Evolutionary conservation across 2,797 vertebrate genomes (phyloP).

Genomic region (Melanotaenia trifasciata): DNA sequence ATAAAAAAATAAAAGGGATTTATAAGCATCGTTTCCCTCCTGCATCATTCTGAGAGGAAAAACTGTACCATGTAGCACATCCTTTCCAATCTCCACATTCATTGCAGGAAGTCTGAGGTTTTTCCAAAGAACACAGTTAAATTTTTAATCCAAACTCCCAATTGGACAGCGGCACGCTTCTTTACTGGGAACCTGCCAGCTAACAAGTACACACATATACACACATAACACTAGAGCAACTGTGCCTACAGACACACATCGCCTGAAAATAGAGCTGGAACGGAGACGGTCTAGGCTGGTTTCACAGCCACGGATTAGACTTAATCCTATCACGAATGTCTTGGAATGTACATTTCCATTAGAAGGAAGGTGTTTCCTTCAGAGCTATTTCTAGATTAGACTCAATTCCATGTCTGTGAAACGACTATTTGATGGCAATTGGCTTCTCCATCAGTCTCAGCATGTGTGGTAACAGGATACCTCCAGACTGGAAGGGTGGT

Average conservation of each 20-base stretch:
- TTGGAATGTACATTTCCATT: constrained; percentile 68
- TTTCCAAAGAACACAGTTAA: constrained; percentile 58
- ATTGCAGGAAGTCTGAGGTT: constrained; percentile 43
- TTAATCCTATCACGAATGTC: constrained; percentile 70
- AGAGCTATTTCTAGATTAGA: constrained; percentile 39
- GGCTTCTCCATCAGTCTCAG: constrained; percentile 13
- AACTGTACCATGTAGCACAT: constrained; percentile 52
- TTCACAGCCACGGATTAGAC: constrained; percentile 70
- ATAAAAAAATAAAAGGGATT: not conserved
- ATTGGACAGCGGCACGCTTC: constrained; percentile 20
- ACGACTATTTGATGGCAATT: constrained; percentile 13
- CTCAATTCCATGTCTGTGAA: constrained; percentile 21
- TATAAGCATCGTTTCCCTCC: constrained; percentile 51
- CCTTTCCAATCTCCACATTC: constrained; percentile 34
- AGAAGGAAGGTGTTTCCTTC: constrained; percentile 26
- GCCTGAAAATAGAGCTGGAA: constrained; percentile 52
- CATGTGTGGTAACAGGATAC: not conserved
- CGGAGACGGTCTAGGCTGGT: constrained; percentile 56
- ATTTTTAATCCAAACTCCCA: constrained; percentile 54
- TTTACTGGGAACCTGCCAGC: not conserved
- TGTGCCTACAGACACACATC: constrained; percentile 2
- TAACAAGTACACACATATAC: not conserved
- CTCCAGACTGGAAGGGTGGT: not conserved
- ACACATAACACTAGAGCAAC: constrained; percentile 17
- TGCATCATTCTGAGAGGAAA: constrained; percentile 40